Base-by-base conservation (phyloP, 1,140 invertebrate genomes). In the Adelges cooleyi region DNA sequence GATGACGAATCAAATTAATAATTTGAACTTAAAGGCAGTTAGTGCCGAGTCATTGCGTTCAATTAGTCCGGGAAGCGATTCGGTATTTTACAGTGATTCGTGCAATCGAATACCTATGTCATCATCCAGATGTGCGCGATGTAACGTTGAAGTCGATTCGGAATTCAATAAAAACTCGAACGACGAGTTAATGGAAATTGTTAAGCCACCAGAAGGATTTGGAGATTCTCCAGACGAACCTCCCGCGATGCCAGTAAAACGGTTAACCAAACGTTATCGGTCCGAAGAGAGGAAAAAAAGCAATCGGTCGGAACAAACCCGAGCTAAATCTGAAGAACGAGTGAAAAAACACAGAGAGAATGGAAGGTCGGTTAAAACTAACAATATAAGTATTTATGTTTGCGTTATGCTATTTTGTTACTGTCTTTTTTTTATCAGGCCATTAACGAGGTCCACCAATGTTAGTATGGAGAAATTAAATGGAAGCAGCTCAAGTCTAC, bases 41-140 rank as follows among this genome's bases (percentile, higher is more conserved):
- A 90, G 87, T 69, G 87, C 87, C 33, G 88, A 91, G 74, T 90
- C 87, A 1, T 74, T 91, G 54, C 80, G 88, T 65, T 90, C 87
- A 3, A 86, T 87, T 56, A 90, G 87, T 72, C 89, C 89, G 13
- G 88, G 89, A 13, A 90, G 88, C 69, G 89, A 91, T 74, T 90
- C 86, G 65, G 89, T 92, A 20, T 92, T 92, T 74, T 90, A 90
- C 74, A 88, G 86, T 71, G 87, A 89, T 65, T 75, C 56, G 3
- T 27, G 25, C 17, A 62, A 46, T 48, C 38, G 25, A 33, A n/a
- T 27, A 18, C 25, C 53, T 17, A 25, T 44, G 27, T 42, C 44
- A 22, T 42, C 44, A 22, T 15, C 56, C 22, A 62, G 25, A 48
- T 62, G 40, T 33, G 20, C 25, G 20, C 38, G 42, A n/a, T 62